Evolutionary conservation across 1,140 invertebrate genomes (phyloP), one percentile per base, ranked within the genome.

Genomic region (Diprion similis): DNA sequence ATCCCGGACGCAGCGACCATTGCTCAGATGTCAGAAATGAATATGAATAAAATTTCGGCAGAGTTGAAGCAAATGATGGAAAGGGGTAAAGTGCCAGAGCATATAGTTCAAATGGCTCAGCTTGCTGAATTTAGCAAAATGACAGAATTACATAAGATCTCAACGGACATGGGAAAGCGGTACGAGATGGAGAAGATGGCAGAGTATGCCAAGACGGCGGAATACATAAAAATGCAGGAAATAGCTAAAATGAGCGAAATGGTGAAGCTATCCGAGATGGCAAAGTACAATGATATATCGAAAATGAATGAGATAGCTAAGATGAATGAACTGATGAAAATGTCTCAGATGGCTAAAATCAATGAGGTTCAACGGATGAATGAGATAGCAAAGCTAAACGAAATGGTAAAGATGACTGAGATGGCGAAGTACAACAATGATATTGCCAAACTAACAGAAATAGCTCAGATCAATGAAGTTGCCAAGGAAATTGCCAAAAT

Each of bases 31-130:
- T 86, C 85, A 0, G 87, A 88, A 64, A 82, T 88, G 70, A 88
- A 88, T 67, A 88, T 88, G 85, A 88, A 88, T 66, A 88, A 88
- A 71, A 88, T 88, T 48, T 88, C 87, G 1, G 87, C 87, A 0
- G 87, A 88, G 46, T 69, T 88, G 59, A 88, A 88, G 66, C 87
- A 88, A 69, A 88, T 88, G 87, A 88, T 88, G 87, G 87, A 88
- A 45, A 79, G 87, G 1, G 87, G 87, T 6, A 88, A 88, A 74
- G 87, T 88, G 8, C 86, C 87, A 0, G 87, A 88, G 45, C 87
- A 88, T 68, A 88, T 88, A 72, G 87, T 88, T 19, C 87, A 88
- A 78, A 88, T 88, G 87, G 87, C 87, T 13, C 87, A 88, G 72
- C 74, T 88, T 0, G 86, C 87, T 0, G 87, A 88, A 19, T 88